Conservation (phyloP, 2,888 invertebrate genomes). For the Agrilus biguttatus region DNA sequence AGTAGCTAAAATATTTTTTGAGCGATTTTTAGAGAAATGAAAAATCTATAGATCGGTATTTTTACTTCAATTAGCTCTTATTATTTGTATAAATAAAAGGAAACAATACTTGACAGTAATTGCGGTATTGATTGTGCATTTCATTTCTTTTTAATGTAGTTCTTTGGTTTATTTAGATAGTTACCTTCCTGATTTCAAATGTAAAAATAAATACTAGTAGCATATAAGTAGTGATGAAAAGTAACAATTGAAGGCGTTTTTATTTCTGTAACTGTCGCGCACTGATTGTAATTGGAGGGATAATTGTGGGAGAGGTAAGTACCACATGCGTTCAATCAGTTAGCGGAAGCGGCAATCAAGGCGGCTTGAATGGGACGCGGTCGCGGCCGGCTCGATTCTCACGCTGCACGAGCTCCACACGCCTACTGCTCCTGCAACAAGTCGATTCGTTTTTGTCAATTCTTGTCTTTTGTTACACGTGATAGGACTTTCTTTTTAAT, state of each 20-base stretch:
- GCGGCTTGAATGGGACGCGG: conserved; percentile 10
- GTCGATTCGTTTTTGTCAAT: not conserved
- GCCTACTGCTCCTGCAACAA: conserved; percentile 17
- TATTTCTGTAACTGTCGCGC: conserved; percentile 6
- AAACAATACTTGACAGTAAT: no score
- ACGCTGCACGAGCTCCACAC: conserved; percentile 29
- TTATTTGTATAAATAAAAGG: no score
- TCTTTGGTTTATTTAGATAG: no score
- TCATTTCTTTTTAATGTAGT: no score
- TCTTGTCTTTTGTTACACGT: not conserved
- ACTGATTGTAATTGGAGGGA: conserved; percentile 21
- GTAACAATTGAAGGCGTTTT: conserved; percentile 5
- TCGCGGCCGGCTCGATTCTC: conserved; percentile 26
- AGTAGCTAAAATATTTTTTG: no score
- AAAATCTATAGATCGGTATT: no score
- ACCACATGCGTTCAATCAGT: conserved; percentile 17
- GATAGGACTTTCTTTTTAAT: no score
- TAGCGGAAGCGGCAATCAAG: conserved; percentile 30
- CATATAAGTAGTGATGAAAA: conserved; percentile 2
- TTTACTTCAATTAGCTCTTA: no score
- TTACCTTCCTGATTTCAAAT: no score
- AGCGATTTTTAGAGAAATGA: no score
- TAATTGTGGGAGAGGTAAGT: conserved; percentile 23
- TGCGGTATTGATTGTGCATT: no score
- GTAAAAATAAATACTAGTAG: not conserved